Evolutionary conservation across 2,113 vertebrate species (phyloP).

Genomic region (Pluvialis apricaria): DNA sequence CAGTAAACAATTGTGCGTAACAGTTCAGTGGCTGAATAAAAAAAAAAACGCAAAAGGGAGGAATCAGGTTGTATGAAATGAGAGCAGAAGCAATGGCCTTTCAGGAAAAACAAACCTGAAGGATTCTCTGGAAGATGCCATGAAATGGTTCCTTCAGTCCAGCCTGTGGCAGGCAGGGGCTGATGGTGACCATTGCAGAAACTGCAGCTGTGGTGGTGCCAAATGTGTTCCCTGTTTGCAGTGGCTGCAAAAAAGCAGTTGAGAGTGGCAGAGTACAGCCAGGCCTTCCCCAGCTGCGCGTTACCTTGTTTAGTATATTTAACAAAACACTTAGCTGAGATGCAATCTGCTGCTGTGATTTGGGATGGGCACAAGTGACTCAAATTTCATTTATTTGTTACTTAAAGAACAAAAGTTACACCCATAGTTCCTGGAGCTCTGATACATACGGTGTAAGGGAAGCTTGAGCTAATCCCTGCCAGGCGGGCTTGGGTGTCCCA

Average conservation of each 20-base stretch:
- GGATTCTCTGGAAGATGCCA: neutral
- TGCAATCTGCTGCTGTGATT: neutral
- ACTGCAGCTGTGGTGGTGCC: neutral
- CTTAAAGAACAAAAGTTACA: neutral
- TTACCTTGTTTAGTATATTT: neutral
- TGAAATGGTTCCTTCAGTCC: neutral
- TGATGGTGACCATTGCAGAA: neutral
- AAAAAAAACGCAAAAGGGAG: neutral
- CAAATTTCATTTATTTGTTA: neutral
- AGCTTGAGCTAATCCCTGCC: neutral
- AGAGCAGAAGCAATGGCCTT: neutral
- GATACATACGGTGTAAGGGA: neutral
- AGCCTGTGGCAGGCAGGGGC: neutral
- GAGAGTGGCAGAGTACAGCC: neutral
- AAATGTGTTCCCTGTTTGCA: neutral
- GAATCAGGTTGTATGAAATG: neutral
- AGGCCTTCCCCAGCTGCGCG: neutral
- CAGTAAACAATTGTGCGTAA: neutral
- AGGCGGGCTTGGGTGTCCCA: neutral
- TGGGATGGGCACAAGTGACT: neutral
- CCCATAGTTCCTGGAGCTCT: neutral
- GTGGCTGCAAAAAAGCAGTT: neutral
- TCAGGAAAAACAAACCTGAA: neutral
- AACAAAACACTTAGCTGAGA: neutral
- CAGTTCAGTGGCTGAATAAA: neutral